Evolutionary conservation across 2,888 invertebrate species (phyloP).

Genomic region (Acronicta alni): DNA sequence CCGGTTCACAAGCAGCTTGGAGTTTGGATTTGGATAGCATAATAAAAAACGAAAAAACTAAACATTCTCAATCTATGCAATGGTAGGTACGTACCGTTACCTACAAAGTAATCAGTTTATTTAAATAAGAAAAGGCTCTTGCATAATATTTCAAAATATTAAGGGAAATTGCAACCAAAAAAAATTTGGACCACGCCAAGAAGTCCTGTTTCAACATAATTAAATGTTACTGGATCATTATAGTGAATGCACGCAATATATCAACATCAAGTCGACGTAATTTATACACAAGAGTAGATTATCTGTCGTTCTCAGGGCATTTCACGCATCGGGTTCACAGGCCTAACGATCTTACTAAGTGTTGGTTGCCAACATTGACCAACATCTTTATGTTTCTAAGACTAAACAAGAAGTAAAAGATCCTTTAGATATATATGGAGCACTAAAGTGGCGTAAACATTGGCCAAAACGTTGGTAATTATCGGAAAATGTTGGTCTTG

Average conservation of each 20-base stretch:
- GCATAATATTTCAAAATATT: no score
- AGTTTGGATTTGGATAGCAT: no score
- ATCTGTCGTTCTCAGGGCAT: conserved; percentile 51
- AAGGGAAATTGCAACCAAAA: background rate
- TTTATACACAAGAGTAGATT: conserved; percentile 30
- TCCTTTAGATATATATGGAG: conserved; percentile 14
- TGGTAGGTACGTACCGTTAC: no score
- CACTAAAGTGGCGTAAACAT: background rate
- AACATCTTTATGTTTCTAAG: conserved; percentile 13
- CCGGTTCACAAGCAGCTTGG: no score
- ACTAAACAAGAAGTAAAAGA: background rate
- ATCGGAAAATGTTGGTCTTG: background rate
- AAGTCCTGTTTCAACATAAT: no score
- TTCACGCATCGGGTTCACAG: conserved; percentile 49
- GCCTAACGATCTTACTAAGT: conserved; percentile 24
- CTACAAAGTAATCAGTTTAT: no score
- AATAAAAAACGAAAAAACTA: no score
- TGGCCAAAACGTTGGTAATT: conserved; percentile 16
- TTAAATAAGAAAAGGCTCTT: no score
- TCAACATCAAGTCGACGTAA: conserved; percentile 24
- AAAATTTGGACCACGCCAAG: no score
- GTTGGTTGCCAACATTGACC: conserved; percentile 33
- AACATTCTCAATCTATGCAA: no score
- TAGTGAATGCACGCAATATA: conserved; percentile 24
- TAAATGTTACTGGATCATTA: conserved; percentile 8